Evolutionary conservation across 2,113 vertebrate species (phyloP), one percentile per base, ranked within the genome.

Genomic region (Ammodramus savannarum): DNA sequence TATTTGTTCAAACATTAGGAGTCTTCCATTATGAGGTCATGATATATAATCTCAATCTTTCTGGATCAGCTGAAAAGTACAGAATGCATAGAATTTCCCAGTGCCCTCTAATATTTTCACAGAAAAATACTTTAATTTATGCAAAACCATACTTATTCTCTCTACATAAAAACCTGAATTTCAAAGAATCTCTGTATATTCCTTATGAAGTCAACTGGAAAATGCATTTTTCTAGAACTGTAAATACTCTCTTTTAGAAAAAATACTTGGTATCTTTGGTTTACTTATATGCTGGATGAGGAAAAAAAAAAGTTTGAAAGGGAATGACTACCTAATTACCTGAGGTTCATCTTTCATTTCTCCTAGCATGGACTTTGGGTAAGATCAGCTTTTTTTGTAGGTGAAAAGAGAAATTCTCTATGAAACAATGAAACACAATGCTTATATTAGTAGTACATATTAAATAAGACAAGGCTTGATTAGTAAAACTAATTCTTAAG

Each of bases 241-340:
- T n/a, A 86, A 74, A 76, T 86, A 85, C 26, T 15, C 32, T 83
- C 51, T 94, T 63, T 31, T 58, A 76, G 65, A 96, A 81, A 9
- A 91, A 85, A 87, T 46, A 18, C 36, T 78, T 74, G 7, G 0
- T 69, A 34, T 97, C 95, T 97, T 97, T 97, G 94, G 96, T 95
- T 93, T 95, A 65, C 43, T 90, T 86, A 59, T 17, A 65, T 34
- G 41, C 44, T 92, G 54, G 29, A 81, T 78, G 49, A 65, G 62
- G 62, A 17, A 55, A 62, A 66, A 62, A 62, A 49, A 26, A 23
- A 38, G 4, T 44, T 36, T 84, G 32, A 82, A 93, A 90, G 17
- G 39, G 25, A 87, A 26, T 77, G 79, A 76, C 49, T 84, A 63
- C n/a, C 26, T 82, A 87, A 82, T 76, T 91, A 94, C 81, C 75